Percentiles rank a stretch among this genome's conserved stretches.
Conservation (phyloP, 2,113 vertebrate genomes). For the Gasterosteus aculeatus region DNA sequence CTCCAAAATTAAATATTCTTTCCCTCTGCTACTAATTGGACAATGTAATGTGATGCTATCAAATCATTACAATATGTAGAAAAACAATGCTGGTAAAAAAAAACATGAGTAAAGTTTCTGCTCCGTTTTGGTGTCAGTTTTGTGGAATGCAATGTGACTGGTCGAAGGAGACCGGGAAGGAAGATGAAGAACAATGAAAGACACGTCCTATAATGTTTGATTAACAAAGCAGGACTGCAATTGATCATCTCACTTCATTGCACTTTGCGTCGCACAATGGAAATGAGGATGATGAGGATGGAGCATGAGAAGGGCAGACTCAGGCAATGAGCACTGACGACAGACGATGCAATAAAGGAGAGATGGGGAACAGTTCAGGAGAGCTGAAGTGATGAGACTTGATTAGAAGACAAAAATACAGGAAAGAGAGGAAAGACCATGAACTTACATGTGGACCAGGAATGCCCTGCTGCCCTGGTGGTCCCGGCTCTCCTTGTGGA, state of each 20-base stretch:
- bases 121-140: neutral
- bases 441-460: constrained; percentile 91
- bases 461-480: constrained; percentile 93
- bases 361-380: neutral
- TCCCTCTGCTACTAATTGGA: constrained; percentile 29
- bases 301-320: constrained; percentile 13
- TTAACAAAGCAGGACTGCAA: constrained; percentile 42
- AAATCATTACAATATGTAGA: constrained; percentile 44
- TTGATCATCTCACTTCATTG: constrained; percentile 17
- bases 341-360: neutral
- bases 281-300: constrained; percentile 5
- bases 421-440: neutral
- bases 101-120: neutral
- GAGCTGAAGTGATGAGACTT: constrained; percentile 6
- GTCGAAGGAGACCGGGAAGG: constrained; percentile 3
- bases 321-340: constrained; percentile 4
- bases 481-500: constrained; percentile 93
- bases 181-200: neutral
- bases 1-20: constrained; percentile 39
- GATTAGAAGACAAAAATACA: neutral
- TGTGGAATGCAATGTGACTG: neutral
- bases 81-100: constrained; percentile 1
- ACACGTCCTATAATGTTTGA: constrained; percentile 24
- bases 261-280: constrained; percentile 4
- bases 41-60: constrained; percentile 15